A percentile compares a stretch with the other conserved stretches of the same genome.
These are phyloP conservation scores for Strigamia maritima DNA, from an alignment of 2,888 invertebrate genomes.

Conservation along the genomic window DNA sequence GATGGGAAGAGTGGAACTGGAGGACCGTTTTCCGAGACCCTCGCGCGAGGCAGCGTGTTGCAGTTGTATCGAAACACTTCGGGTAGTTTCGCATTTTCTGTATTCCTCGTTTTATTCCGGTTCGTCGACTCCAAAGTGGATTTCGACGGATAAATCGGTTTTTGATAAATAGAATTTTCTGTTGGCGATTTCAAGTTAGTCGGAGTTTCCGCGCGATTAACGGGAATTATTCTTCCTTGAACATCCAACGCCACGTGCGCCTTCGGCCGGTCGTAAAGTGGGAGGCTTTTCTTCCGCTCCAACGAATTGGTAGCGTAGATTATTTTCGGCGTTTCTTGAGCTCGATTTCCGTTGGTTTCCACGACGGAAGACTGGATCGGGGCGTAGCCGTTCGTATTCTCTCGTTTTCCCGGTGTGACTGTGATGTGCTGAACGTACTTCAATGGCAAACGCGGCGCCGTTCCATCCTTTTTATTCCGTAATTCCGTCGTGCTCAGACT, in stretches of 20 bases:
- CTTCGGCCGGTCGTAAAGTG: constrained; percentile 57
- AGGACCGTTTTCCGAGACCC: background rate
- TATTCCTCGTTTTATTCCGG: too few species aligned
- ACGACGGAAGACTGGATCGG: too few species aligned
- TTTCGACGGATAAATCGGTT: too few species aligned
- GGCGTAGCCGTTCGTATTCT: background rate
- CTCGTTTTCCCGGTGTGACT: constrained; percentile 42
- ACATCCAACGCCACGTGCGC: constrained; percentile 79
- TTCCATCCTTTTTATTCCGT: background rate
- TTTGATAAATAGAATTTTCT: too few species aligned
- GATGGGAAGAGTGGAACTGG: background rate
- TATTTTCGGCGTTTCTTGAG: constrained; percentile 41
- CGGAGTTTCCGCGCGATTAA: background rate
- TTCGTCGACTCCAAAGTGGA: too few species aligned
- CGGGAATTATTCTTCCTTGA: constrained; percentile 68
- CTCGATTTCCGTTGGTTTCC: background rate
- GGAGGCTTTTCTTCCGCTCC: constrained; percentile 50
- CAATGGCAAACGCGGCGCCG: constrained; percentile 40
- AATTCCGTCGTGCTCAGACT: background rate
- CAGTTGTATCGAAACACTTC: background rate
- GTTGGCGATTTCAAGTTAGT: background rate
- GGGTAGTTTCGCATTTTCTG: too few species aligned
- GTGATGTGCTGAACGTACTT: constrained; percentile 44
- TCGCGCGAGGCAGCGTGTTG: background rate
- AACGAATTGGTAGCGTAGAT: constrained; percentile 50